Conservation (phyloP, 2,888 invertebrate species). For the Archaeoteleia sp. region DNA sequence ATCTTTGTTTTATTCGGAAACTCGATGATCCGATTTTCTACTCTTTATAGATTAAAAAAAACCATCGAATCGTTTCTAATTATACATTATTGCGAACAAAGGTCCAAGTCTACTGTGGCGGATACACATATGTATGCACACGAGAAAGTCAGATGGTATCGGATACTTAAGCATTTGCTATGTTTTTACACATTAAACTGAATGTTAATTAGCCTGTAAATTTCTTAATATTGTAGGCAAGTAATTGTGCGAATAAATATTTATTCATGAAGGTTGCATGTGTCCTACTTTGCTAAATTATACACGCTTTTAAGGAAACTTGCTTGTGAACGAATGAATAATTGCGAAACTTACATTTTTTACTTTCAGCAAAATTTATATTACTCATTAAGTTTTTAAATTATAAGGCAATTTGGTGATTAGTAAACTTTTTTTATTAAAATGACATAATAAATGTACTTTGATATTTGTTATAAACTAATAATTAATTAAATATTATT, state of each 20-base stretch:
- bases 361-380: too few species aligned
- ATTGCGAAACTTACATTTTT: conserved; percentile 77
- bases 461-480: too few species aligned
- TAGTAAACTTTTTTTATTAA: too few species aligned
- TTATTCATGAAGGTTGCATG: conserved; percentile 62
- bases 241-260: conserved; percentile 68
- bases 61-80: conserved; percentile 8
- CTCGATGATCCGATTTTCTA: conserved; percentile 2
- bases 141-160: conserved; percentile 54
- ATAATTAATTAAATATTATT: too few species aligned
- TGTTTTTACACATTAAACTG: conserved; percentile 59
- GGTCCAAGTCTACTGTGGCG: conserved; percentile 46
- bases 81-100: conserved; percentile 41
- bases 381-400: too few species aligned
- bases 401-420: too few species aligned
- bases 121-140: conserved; percentile 44
- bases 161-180: conserved; percentile 59
- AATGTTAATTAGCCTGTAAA: conserved; percentile 59
- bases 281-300: conserved; percentile 8
- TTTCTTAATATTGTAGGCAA: conserved; percentile 66
- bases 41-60: neutral
- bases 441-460: too few species aligned
- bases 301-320: conserved; percentile 18
- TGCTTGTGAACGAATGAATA: too few species aligned
- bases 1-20: conserved; percentile 4